A percentile compares a stretch with the other conserved stretches of the same genome.
These are phyloP conservation scores for Lateolabrax maculatus DNA, from an alignment of 2,797 vertebrate species.

Conservation along the genomic window DNA sequence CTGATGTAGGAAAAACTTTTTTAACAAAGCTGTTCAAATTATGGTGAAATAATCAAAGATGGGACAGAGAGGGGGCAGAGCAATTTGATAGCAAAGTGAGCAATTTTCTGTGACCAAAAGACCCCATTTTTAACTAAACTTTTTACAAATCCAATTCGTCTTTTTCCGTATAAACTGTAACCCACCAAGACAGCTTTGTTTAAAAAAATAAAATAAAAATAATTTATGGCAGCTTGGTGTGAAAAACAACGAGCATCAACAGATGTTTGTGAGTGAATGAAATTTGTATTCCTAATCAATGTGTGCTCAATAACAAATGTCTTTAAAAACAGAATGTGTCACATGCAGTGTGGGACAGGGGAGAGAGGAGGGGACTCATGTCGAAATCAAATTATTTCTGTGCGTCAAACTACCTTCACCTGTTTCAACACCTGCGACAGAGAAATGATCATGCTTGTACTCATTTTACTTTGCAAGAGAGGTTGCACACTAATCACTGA, in stretches of 20 bases:
- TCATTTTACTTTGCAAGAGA: not conserved
- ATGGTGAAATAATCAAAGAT: conserved; percentile 23
- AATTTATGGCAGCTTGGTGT: not conserved
- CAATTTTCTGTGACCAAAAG: not conserved
- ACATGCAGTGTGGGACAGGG: not conserved
- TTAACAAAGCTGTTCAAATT: conserved; percentile 16
- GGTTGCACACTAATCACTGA: not conserved
- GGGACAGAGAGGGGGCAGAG: not conserved
- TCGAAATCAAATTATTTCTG: conserved; percentile 1
- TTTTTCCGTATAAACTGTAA: not conserved
- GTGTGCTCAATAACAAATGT: not conserved
- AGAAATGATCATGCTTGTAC: not conserved
- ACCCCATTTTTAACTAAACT: not conserved
- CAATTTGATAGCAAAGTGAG: not conserved
- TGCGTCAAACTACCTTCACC: not conserved
- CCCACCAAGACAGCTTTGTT: not conserved
- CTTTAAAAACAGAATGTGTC: conserved; percentile 8
- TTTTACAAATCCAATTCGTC: not conserved
- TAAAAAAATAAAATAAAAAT: not conserved
- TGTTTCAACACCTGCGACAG: not conserved
- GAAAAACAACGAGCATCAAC: not conserved
- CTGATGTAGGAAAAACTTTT: conserved; percentile 19
- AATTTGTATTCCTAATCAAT: conserved; percentile 5
- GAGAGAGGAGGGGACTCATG: not conserved
- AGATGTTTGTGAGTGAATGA: not conserved